Evolutionary conservation across 2,888 invertebrate genomes (phyloP).

Genomic region (Cerceris ruficornis): DNA sequence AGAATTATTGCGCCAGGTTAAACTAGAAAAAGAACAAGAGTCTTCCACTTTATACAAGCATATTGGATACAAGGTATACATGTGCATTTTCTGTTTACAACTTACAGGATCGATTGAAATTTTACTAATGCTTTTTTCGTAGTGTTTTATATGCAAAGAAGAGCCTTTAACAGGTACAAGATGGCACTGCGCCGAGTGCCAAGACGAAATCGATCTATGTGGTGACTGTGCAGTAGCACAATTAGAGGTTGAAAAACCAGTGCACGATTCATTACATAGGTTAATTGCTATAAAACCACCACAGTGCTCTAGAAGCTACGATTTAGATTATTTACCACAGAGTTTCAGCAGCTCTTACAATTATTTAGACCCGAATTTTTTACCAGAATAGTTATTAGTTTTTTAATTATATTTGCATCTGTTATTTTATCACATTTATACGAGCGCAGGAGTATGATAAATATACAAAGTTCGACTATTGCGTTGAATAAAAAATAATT

Average conservation of each 20-base stretch:
- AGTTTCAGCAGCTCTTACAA: constrained; percentile 77
- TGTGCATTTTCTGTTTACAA: neutral
- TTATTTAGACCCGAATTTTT: constrained; percentile 79
- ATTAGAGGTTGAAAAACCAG: constrained; percentile 81
- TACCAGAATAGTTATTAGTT: constrained; percentile 70
- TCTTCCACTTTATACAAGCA: constrained; percentile 76
- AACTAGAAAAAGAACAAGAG: constrained; percentile 79
- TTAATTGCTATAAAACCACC: constrained; percentile 76
- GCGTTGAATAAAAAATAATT: constrained; percentile 40
- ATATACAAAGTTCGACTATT: constrained; percentile 2
- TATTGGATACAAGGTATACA: constrained; percentile 81
- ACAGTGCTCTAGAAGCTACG: constrained; percentile 68
- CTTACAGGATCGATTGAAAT: neutral
- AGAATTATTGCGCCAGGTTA: constrained; percentile 81
- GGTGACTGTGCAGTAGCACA: constrained; percentile 85
- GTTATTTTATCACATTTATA: neutral
- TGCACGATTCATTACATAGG: constrained; percentile 82
- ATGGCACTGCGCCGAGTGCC: constrained; percentile 88
- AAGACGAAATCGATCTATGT: constrained; percentile 85
- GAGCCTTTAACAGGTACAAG: constrained; percentile 86
- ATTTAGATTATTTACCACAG: constrained; percentile 77
- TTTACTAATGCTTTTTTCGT: constrained; percentile 21
- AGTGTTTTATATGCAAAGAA: constrained; percentile 86
- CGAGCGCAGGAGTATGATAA: neutral
- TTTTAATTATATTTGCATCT: constrained; percentile 2